Conservation (phyloP, 2,888 invertebrate species). For the Parthenolecanium corni region DNA sequence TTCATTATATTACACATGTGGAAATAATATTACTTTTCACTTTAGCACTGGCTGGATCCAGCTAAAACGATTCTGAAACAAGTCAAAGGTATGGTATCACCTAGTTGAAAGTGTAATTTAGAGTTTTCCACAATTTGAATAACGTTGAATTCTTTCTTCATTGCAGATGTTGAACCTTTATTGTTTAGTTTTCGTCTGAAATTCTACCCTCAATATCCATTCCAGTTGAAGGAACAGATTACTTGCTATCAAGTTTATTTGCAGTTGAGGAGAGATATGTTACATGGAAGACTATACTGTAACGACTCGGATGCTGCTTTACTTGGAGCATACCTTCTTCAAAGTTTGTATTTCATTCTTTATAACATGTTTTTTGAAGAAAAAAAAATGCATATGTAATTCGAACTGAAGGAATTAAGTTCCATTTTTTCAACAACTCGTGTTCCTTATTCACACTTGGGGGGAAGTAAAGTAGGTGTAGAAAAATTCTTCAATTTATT, state of each 20-base stretch:
- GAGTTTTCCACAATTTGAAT: background rate
- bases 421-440: too few relatives aligned
- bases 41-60: conserved; percentile 88
- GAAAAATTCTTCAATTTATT: too few relatives aligned
- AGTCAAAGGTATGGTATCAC: conserved; percentile 61
- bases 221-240: conserved; percentile 82
- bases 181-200: conserved; percentile 93
- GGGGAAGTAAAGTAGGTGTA: too few relatives aligned
- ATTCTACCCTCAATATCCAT: conserved; percentile 93
- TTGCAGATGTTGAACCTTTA: conserved; percentile 76
- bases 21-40: conserved; percentile 30
- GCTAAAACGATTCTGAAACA: conserved; percentile 82
- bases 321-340: conserved; percentile 81
- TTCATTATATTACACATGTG: conserved; percentile 26
- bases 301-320: conserved; percentile 78
- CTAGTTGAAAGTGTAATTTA: background rate
- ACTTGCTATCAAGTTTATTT: conserved; percentile 89
- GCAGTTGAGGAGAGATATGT: conserved; percentile 84
- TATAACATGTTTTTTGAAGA: background rate
- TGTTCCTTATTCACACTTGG: too few relatives aligned
- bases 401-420: too few relatives aligned
- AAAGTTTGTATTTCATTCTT: conserved; percentile 53
- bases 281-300: conserved; percentile 89
- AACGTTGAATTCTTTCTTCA: conserved; percentile 3
- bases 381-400: too few relatives aligned